phyloP scores from a whole-genome alignment of 1,140 invertebrate genomes.

The Cotesia chilonis region DNA sequence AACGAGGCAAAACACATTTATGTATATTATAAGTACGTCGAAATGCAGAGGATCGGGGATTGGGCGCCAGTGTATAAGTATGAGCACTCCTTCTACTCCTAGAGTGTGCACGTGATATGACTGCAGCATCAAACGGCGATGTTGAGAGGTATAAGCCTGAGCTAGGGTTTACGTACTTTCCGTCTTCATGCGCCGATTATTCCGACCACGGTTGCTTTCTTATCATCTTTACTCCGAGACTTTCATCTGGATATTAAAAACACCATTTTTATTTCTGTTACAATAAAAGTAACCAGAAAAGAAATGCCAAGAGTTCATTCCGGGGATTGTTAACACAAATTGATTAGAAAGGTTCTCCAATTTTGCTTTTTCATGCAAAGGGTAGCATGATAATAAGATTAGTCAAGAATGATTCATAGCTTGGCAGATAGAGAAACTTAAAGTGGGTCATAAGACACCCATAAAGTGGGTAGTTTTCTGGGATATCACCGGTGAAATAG shows the following conservation, averaged over 20 bases:
- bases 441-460: conserved; percentile 32
- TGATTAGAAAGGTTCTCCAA: too few relatives aligned
- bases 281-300: too few relatives aligned
- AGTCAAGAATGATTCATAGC: neutral
- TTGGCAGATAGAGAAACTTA: conserved; percentile 13
- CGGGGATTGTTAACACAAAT: too few relatives aligned
- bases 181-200: conserved; percentile 17
- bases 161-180: neutral
- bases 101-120: too few relatives aligned
- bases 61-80: too few relatives aligned
- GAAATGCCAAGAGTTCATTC: too few relatives aligned
- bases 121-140: neutral
- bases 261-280: too few relatives aligned
- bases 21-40: too few relatives aligned
- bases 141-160: neutral
- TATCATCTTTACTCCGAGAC: conserved; percentile 12
- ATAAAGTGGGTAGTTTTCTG: conserved; percentile 21
- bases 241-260: conserved; percentile 16
- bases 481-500: neutral
- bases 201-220: conserved; percentile 26
- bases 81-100: too few relatives aligned
- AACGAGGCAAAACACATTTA: too few relatives aligned
- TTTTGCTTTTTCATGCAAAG: too few relatives aligned
- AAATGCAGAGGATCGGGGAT: too few relatives aligned
- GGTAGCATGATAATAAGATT: neutral